These are phyloP conservation scores for Drusus annulatus DNA, from an alignment of 1,140 invertebrate species.

Conservation along the genomic window DNA sequence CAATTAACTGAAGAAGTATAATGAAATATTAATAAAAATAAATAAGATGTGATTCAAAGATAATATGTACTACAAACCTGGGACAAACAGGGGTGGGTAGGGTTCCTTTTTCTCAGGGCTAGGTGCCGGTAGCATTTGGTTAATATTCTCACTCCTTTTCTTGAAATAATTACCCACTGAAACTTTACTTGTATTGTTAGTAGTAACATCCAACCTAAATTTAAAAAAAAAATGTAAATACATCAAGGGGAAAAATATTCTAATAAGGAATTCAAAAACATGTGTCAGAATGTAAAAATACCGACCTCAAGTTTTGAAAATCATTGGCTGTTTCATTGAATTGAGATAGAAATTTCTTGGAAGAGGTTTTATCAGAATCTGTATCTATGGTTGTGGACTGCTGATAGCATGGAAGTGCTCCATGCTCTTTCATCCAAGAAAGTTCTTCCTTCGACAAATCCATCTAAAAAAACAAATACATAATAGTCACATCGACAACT, in stretches of 20 bases:
- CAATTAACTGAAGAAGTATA: too few species aligned
- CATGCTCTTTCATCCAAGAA: conserved; percentile 55
- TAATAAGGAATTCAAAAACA: neutral
- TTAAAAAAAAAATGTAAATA: neutral
- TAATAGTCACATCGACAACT: neutral
- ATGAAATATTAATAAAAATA: too few species aligned
- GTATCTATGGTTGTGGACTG: conserved; percentile 26
- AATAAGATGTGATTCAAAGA: too few species aligned
- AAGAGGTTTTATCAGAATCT: conserved; percentile 18
- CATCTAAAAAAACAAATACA: conserved; percentile 30
- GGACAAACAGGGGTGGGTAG: conserved; percentile 23
- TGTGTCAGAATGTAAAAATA: neutral
- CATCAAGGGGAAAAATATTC: too few species aligned
- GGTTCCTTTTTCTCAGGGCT: conserved; percentile 51
- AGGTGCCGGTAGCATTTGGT: conserved; percentile 42
- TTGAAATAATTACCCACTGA: conserved; percentile 55
- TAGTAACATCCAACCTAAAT: neutral
- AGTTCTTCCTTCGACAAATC: conserved; percentile 51
- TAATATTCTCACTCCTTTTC: conserved; percentile 42
- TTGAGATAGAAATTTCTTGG: conserved; percentile 3
- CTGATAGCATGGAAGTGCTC: conserved; percentile 43
- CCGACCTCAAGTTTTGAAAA: conserved; percentile 7
- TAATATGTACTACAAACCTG: conserved; percentile 9
- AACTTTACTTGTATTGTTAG: conserved; percentile 48
- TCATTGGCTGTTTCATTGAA: conserved; percentile 6